Percentiles rank a stretch among this genome's conserved stretches.
These are phyloP conservation scores for Scaptomyza graminum DNA, from an alignment of 1,140 invertebrate genomes.

Conservation along the genomic window DNA sequence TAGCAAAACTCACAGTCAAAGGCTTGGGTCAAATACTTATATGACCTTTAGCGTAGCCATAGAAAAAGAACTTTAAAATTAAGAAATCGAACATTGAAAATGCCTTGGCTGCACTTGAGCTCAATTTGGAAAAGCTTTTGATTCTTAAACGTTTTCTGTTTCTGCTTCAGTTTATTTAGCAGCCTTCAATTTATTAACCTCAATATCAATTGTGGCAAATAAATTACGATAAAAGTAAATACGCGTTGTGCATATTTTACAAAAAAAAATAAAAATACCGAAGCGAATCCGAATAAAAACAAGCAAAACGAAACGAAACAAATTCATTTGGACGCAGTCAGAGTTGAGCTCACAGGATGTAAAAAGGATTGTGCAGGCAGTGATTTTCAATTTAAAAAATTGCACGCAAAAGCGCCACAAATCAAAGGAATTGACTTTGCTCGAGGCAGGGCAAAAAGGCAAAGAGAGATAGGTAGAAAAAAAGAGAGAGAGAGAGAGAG, in stretches of 20 bases:
- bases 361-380: constrained; percentile 78
- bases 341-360: constrained; percentile 61
- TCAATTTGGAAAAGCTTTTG: constrained; percentile 65
- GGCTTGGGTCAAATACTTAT: constrained; percentile 67
- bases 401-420: constrained; percentile 81
- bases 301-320: constrained; percentile 52
- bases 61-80: constrained; percentile 60
- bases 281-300: constrained; percentile 9
- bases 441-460: constrained; percentile 1
- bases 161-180: constrained; percentile 26
- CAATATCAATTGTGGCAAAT: constrained; percentile 80
- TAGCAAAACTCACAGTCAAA: background rate
- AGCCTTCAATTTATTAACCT: constrained; percentile 81
- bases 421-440: constrained; percentile 81
- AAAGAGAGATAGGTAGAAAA: background rate
- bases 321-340: constrained; percentile 68
- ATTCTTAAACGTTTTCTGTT: constrained; percentile 13
- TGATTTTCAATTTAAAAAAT: constrained; percentile 82
- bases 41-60: constrained; percentile 45
- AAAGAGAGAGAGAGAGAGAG: background rate
- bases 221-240: constrained; percentile 81
- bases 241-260: constrained; percentile 71
- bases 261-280: constrained; percentile 35
- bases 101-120: constrained; percentile 72
- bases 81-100: constrained; percentile 38